Evolutionary conservation across 2,113 vertebrate genomes (phyloP), one percentile per base, ranked within the genome.

Genomic region (Dipodomys stephensi): DNA sequence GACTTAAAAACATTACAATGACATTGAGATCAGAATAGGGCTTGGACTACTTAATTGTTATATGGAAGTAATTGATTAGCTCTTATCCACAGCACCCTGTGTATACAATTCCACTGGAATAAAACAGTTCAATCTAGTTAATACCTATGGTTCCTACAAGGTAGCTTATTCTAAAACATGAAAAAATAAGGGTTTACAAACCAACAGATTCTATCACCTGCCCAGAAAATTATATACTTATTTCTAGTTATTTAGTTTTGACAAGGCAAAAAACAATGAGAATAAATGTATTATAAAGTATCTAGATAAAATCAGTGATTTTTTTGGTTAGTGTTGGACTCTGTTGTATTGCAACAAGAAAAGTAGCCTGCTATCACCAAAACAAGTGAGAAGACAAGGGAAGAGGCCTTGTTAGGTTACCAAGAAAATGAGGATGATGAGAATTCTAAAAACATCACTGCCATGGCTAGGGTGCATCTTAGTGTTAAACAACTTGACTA

Each of bases 11-110:
- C 20, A 82, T 87, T 86, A 57, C 20, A 81, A 22, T 93, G 44
- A 62, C 68, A 92, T 28, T 88, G 69, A 95, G 74, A 87, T 94
- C 83, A 53, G 73, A 89, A 88, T 72, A 91, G 49, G 7, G 27
- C 82, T 96, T 94, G 78, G 95, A 90, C 20, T 71, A 30, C 92
- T 93, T 94, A 83, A 77, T 93, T 95, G 53, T 87, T 96, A 83
- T 74, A 11, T 71, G 39, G 60, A 93, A 32, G 53, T 44, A 95
- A 87, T 53, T 53, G 39, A 84, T 19, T 96, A 78, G 12, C 65
- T 87, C 87, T 72, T 92, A 87, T 93, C 65, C 71, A 77, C 25
- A 92, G 28, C 49, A 88, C 46, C 57, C 27, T 79, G 5, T 46
- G 13, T 83, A 72, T 85, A 67, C 32, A 92, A 60, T 93, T 86